Conservation (phyloP, 2,797 vertebrate genomes). For the Sebastes iracundus region DNA sequence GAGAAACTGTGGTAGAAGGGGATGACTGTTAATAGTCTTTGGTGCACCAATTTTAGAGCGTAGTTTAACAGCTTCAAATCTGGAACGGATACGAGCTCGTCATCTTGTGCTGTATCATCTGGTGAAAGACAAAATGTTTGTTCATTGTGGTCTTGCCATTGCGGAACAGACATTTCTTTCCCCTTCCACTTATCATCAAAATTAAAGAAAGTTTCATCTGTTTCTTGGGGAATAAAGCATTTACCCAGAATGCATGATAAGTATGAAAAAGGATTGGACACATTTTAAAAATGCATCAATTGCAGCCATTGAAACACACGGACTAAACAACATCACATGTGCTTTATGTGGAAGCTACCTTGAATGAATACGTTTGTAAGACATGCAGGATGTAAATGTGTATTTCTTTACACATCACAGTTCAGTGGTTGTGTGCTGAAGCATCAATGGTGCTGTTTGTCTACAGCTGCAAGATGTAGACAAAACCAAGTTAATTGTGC, state of each 20-base stretch:
- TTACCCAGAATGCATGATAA: background rate
- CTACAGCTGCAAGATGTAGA: constrained; percentile 3
- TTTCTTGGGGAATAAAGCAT: background rate
- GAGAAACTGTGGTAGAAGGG: background rate
- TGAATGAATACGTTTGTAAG: background rate
- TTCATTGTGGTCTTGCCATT: background rate
- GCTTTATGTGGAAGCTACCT: background rate
- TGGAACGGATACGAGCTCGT: background rate
- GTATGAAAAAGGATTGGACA: background rate
- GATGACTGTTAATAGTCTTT: background rate
- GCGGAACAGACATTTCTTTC: background rate
- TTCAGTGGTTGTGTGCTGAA: background rate
- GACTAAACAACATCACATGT: constrained; percentile 13
- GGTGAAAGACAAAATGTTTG: background rate
- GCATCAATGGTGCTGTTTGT: constrained; percentile 6
- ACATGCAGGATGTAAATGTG: background rate
- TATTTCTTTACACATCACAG: background rate
- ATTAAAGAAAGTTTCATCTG: background rate
- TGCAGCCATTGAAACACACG: background rate
- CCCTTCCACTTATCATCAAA: background rate
- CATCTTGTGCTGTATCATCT: background rate
- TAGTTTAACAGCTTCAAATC: background rate
- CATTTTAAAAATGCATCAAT: background rate
- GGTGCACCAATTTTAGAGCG: background rate
- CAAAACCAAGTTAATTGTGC: background rate